Evolutionary conservation across 2,797 vertebrate genomes (phyloP).

Genomic region (Poeciliopsis turneri): DNA sequence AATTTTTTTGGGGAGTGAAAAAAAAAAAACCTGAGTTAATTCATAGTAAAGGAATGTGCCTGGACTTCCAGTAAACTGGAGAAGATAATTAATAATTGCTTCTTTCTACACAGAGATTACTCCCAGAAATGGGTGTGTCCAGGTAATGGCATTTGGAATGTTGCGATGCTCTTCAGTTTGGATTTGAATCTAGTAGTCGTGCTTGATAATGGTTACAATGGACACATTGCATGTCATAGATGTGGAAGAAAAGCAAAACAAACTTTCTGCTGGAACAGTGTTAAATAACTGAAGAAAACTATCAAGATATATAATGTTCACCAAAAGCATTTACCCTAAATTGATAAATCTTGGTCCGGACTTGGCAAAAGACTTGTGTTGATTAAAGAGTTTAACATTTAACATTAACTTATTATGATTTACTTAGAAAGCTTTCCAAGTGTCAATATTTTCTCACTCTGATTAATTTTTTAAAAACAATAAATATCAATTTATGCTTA

Average conservation of each 20-base stretch:
- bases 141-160: background rate
- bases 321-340: background rate
- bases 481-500: background rate
- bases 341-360: no score
- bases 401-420: background rate
- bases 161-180: background rate
- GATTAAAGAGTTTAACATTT: background rate
- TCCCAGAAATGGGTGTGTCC: background rate
- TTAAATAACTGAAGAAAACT: background rate
- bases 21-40: no score
- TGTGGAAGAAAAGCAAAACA: background rate
- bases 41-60: background rate
- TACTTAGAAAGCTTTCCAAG: background rate
- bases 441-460: background rate
- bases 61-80: background rate
- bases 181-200: background rate
- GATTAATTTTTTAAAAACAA: background rate
- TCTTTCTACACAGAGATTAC: background rate
- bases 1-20: background rate
- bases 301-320: background rate
- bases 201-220: background rate
- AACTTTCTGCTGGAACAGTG: background rate
- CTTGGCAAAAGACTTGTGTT: no score
- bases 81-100: background rate
- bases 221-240: background rate